Conservation (phyloP, 64 coral and sea anemone genomes). For the Dendrophyllia cribrosa region DNA sequence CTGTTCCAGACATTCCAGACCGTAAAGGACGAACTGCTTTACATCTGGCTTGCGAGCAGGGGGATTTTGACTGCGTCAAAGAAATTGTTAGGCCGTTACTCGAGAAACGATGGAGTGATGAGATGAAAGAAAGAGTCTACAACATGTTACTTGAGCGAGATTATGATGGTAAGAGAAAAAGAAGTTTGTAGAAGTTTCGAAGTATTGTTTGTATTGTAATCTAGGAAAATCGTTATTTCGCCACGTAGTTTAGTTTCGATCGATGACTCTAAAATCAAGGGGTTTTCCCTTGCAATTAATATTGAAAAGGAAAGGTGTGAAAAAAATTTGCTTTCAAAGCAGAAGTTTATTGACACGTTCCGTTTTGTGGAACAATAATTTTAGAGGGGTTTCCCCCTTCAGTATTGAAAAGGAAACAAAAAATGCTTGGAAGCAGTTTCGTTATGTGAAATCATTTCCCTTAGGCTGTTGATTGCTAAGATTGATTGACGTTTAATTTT, state of each 20-base stretch:
- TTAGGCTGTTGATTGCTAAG: not conserved
- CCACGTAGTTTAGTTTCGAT: not conserved
- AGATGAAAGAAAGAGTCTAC: constrained; percentile 53
- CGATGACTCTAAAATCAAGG: constrained; percentile 25
- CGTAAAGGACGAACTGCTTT: constrained; percentile 80
- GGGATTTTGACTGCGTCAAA: constrained; percentile 59
- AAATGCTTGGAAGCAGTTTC: not conserved
- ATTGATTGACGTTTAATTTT: too few species aligned
- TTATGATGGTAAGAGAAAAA: constrained; percentile 45
- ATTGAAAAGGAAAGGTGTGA: not conserved
- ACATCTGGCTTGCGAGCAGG: constrained; percentile 82
- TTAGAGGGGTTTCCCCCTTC: not conserved
- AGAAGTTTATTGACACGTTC: not conserved
- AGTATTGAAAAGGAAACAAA: not conserved
- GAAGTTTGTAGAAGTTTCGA: not conserved
- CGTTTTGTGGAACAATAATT: not conserved
- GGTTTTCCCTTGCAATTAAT: not conserved
- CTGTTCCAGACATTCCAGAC: constrained; percentile 27
- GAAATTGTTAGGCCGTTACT: constrained; percentile 70
- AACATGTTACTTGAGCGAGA: constrained; percentile 57
- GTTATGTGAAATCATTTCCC: not conserved
- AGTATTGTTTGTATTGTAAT: not conserved
- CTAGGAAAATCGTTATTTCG: not conserved
- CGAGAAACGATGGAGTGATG: constrained; percentile 69
- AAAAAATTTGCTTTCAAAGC: constrained; percentile 14